phyloP scores from a whole-genome alignment of 2,113 vertebrate species.

The Neodontobutis hainanensis region DNA sequence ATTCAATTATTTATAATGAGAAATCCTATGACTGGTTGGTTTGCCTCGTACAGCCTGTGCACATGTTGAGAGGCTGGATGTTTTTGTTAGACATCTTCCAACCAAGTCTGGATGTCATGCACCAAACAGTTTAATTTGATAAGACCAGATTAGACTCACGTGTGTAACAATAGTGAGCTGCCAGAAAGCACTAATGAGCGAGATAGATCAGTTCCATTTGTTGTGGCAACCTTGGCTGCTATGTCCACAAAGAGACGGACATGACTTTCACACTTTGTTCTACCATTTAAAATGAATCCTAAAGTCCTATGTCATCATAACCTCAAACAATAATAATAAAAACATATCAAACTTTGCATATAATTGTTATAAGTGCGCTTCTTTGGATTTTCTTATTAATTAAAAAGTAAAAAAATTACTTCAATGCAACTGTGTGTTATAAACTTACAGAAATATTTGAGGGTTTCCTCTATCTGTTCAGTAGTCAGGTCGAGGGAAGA shows the following conservation, averaged over 20 bases:
- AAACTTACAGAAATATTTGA: constrained; percentile 98
- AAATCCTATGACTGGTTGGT: not conserved
- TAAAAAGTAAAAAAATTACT: too few species aligned
- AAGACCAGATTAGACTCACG: constrained; percentile 10
- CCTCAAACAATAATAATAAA: too few species aligned
- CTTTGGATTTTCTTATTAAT: too few species aligned
- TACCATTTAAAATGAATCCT: not conserved
- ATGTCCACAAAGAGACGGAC: not conserved
- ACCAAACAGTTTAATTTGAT: constrained; percentile 35
- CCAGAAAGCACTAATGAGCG: constrained; percentile 1
- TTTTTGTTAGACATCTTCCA: constrained; percentile 12
- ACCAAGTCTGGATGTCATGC: constrained; percentile 7
- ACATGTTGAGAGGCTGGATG: constrained; percentile 14
- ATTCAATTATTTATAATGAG: constrained; percentile 55
- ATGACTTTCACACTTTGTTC: not conserved
- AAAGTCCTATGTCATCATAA: too few species aligned
- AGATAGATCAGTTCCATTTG: constrained; percentile 46
- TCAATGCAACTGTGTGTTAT: not conserved
- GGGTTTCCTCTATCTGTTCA: constrained; percentile 97
- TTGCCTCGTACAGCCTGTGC: constrained; percentile 10
- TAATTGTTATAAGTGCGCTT: too few species aligned
- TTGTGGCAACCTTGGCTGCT: constrained; percentile 55
- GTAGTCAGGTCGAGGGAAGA: constrained; percentile 88
- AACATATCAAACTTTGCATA: too few species aligned
- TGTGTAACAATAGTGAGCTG: not conserved